Evolutionary conservation across 2,888 invertebrate genomes (phyloP), one percentile per base, ranked within the genome.

Genomic region (Tromatobia lineatoria): DNA sequence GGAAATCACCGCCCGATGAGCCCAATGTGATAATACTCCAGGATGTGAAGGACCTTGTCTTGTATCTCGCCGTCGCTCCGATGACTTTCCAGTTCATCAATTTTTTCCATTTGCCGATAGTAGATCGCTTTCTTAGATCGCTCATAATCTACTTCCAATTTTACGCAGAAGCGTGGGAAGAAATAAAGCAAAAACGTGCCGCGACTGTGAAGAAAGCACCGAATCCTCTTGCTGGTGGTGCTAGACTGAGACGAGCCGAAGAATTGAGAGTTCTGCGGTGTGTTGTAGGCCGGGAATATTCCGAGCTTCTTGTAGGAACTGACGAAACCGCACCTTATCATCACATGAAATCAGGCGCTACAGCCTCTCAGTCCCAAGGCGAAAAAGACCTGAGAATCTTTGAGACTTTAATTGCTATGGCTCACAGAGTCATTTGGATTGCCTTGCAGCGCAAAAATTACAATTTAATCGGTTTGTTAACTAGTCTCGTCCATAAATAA

Each of bases 371-470:
- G 67, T 96, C 96, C 0, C 92, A 95, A 82, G 95, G 95, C n/a
- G 96, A 96, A 88, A 95, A 95, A 91, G 96, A 96, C 90, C 94
- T 96, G 34, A 93, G 95, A 83, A 92, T 96, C 76, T 95, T 95
- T 87, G 96, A 96, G 91, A 94, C 94, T 8, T 90, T 96, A 20
- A 92, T 96, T 64, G 94, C 95, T 78, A 94, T 96, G 91, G 94
- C 95, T 67, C 95, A 95, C 61, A 95, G 96, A 89, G 95, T 96
- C 66, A 95, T 96, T 47, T 96, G 96, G 96, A 94, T 96, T 85
- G 95, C 96, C 25, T 91, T 96, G 54, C 95, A 95, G 75, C 94
- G 96, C 70, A 95, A 94, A 90, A 91, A 95, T 86, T 95, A 95
- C 87, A 94, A 94, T 89, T 94, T 95, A 88, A 96, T 96, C 88